Evolutionary conservation across 2,888 invertebrate species (phyloP).

Genomic region (Odontocolon sp.): DNA sequence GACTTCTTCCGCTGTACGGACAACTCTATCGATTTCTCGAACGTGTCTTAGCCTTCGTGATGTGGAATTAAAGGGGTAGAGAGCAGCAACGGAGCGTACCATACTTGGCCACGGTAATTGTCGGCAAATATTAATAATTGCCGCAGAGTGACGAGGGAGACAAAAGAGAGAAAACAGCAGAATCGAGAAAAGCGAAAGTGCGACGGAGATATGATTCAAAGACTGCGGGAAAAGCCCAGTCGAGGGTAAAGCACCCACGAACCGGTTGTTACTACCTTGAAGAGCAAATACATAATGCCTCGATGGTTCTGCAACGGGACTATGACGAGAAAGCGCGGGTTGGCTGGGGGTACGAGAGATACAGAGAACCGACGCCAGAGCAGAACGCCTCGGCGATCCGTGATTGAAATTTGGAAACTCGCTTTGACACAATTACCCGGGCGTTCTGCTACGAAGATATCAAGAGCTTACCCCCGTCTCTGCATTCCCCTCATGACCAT

Average conservation of each 20-base stretch:
- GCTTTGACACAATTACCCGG: slow-evolving; percentile 80
- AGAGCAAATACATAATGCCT: slow-evolving; percentile 81
- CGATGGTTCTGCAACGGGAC: slow-evolving; percentile 76
- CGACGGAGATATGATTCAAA: slow-evolving; percentile 68
- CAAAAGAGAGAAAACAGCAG: slow-evolving; percentile 35
- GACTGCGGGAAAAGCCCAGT: slow-evolving; percentile 71
- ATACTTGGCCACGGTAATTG: slow-evolving; percentile 75
- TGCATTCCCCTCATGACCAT: slow-evolving; percentile 36
- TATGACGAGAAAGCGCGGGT: slow-evolving; percentile 54
- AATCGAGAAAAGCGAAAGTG: slow-evolving; percentile 27
- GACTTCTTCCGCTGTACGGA: too few relatives aligned
- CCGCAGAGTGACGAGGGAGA: slow-evolving; percentile 51
- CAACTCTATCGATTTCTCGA: slow-evolving; percentile 67
- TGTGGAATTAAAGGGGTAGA: slow-evolving; percentile 77
- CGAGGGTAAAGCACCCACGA: slow-evolving; percentile 69
- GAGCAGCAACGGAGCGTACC: slow-evolving; percentile 42
- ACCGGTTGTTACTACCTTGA: slow-evolving; percentile 71
- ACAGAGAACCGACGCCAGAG: slow-evolving; percentile 62
- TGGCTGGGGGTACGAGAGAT: slow-evolving; percentile 54
- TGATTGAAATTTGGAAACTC: slow-evolving; percentile 80
- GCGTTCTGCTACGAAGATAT: slow-evolving; percentile 68
- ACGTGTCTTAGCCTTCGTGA: slow-evolving; percentile 74
- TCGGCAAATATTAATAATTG: slow-evolving; percentile 81
- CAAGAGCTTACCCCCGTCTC: slow-evolving; percentile 65
- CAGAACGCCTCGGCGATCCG: slow-evolving; percentile 64